phyloP scores from a whole-genome alignment of 2,888 invertebrate species.

The Phalera bucephala region DNA sequence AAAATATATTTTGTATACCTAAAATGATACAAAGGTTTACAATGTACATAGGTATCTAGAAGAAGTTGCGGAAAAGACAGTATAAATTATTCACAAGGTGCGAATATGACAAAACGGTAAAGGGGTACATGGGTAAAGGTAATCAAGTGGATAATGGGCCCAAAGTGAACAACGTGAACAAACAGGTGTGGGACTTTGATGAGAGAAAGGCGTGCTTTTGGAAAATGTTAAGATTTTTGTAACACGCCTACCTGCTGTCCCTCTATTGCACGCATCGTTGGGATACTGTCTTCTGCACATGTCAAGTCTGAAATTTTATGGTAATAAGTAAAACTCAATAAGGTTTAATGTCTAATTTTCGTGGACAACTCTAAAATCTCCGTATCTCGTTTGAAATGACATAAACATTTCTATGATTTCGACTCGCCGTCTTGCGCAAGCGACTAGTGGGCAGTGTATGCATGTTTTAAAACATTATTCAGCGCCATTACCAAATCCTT shows the following conservation, averaged over 20 bases:
- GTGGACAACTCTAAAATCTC: conserved; percentile 16
- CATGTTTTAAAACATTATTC: conserved; percentile 51
- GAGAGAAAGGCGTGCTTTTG: conserved; percentile 74
- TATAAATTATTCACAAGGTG: conserved; percentile 81
- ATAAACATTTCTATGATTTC: conserved; percentile 18
- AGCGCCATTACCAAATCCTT: conserved; percentile 82
- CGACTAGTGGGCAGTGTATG: conserved; percentile 32
- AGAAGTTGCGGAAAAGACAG: conserved; percentile 66
- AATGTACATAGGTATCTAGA: conserved; percentile 44
- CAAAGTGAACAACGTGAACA: conserved; percentile 58
- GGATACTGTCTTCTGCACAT: conserved; percentile 98
- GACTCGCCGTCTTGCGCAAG: conserved; percentile 35
- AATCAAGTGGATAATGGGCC: conserved; percentile 52
- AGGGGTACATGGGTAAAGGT: conserved; percentile 50
- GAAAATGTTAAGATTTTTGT: conserved; percentile 53
- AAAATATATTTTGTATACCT: no score
- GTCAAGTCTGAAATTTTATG: conserved; percentile 95
- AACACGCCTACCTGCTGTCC: conserved; percentile 96
- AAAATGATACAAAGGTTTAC: conserved; percentile 31
- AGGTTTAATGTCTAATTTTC: conserved; percentile 27
- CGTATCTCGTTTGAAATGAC: conserved; percentile 34
- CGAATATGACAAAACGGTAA: conserved; percentile 67
- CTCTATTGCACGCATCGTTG: conserved; percentile 98
- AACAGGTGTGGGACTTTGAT: conserved; percentile 62
- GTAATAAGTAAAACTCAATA: conserved; percentile 79